Evolutionary conservation across 2,888 invertebrate species (phyloP), one percentile per base, ranked within the genome.

Genomic region (Petrophora chlorosata): DNA sequence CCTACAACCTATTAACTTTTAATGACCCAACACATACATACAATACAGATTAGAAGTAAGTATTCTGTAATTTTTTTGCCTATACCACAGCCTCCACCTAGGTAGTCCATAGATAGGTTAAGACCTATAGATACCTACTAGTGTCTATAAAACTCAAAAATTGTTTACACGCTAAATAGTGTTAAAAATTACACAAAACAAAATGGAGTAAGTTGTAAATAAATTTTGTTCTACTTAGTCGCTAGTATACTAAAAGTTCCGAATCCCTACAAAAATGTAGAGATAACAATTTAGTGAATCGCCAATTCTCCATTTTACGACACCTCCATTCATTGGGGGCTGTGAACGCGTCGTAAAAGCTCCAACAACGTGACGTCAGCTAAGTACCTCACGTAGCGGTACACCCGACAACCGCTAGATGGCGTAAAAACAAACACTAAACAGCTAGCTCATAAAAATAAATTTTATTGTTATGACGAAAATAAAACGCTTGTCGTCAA

Each of bases 401-500:
- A 65, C 75, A 50, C 42, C 41, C 45, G 22, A 9, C 48, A 29
- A 48, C 76, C 70, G 63, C 75, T 74, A 90, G 90, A 75, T 90
- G 90, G 85, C 87, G 82, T 76, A 76, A 61, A 69, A 68, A 63
- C 62, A 76, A 65, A 64, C 72, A 70, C 73, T 74, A 73, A 67
- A 59, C 63, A 55, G 61, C 56, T 23, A 23, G 80, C 76, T 85
- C 86, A 77, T 90, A 90, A 90, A 90, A 90, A 86, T 87, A 85
- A 90, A 90, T 88, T 89, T 90, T 90, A 90, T 90, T 90, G 89
- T 90, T 90, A 90, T 90, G 88, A 86, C 80, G 86, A 88, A 88
- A 89, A 90, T 90, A 90, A 90, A 90, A 90, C 89, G 88, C 87
- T 88, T 88, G 89, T 88, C 89, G 84, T 89, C 90, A 88, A 89